These are phyloP conservation scores for Pachyramphus minor DNA, from an alignment of 2,113 vertebrate genomes.

Conservation along the genomic window DNA sequence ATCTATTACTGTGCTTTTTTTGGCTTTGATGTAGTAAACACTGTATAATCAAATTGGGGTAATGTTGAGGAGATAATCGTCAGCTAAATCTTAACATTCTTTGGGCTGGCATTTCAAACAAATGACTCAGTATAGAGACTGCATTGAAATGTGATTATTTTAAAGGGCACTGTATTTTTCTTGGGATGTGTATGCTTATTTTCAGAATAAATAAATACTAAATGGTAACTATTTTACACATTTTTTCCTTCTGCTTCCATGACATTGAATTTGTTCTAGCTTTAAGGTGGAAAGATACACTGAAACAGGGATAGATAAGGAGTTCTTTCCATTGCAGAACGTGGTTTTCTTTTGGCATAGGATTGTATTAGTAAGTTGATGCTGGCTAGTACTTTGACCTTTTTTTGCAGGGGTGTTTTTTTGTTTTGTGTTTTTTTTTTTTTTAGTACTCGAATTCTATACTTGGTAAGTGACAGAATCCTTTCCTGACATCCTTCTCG, in stretches of 20 bases:
- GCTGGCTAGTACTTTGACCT: background rate
- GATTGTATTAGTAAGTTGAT: background rate
- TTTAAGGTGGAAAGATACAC: background rate
- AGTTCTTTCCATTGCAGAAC: background rate
- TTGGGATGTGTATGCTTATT: background rate
- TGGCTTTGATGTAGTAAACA: conserved; percentile 62
- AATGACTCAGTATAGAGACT: conserved; percentile 12
- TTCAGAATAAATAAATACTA: background rate
- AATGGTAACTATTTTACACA: background rate
- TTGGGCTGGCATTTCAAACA: conserved; percentile 25
- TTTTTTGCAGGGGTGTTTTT: background rate
- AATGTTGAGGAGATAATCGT: conserved; percentile 25
- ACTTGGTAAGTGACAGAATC: background rate
- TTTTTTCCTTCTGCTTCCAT: background rate
- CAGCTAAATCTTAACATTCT: conserved; percentile 21
- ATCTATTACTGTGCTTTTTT: conserved; percentile 55
- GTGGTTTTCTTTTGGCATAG: background rate
- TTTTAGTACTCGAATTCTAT: background rate
- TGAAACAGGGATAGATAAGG: background rate
- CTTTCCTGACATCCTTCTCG: background rate
- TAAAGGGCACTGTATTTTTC: conserved; percentile 5
- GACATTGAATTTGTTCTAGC: background rate
- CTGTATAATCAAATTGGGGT: conserved; percentile 58
- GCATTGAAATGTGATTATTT: conserved; percentile 12
- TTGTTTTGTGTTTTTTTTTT: too few species aligned